Evolutionary conservation across 2,113 vertebrate genomes (phyloP).

Genomic region (Glaucomys volans): DNA sequence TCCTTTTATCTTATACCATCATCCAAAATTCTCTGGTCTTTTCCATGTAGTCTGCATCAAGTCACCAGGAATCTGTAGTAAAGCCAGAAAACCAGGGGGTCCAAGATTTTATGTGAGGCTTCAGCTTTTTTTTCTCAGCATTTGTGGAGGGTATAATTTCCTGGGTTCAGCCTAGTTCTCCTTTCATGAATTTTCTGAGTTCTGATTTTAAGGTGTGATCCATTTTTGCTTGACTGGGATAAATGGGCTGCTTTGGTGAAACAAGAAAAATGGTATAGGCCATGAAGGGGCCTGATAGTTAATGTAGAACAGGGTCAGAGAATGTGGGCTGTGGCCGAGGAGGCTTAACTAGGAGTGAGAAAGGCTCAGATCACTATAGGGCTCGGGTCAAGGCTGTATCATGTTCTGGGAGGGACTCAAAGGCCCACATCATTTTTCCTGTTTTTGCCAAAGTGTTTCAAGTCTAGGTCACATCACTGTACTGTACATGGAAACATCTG

Average conservation of each 20-base stretch:
- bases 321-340: neutral
- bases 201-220: neutral
- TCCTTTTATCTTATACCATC: neutral
- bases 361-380: neutral
- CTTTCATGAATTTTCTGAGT: neutral
- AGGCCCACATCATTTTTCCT: constrained; percentile 73
- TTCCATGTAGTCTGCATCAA: neutral
- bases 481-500: constrained; percentile 79
- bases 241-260: neutral
- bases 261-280: neutral
- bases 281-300: neutral
- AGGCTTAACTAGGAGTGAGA: constrained; percentile 19
- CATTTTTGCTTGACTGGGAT: neutral
- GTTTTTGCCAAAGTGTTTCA: constrained; percentile 75
- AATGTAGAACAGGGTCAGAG: neutral
- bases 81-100: neutral
- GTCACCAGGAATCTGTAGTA: neutral
- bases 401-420: constrained; percentile 74
- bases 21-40: neutral
- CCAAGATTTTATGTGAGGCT: neutral
- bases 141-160: neutral
- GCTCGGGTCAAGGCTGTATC: constrained; percentile 66
- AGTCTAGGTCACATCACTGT: constrained; percentile 75
- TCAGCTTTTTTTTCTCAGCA: neutral
- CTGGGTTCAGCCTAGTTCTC: neutral